Evolutionary conservation across 2,888 invertebrate genomes (phyloP), one percentile per base, ranked within the genome.

Genomic region (Dendrolimus pini): DNA sequence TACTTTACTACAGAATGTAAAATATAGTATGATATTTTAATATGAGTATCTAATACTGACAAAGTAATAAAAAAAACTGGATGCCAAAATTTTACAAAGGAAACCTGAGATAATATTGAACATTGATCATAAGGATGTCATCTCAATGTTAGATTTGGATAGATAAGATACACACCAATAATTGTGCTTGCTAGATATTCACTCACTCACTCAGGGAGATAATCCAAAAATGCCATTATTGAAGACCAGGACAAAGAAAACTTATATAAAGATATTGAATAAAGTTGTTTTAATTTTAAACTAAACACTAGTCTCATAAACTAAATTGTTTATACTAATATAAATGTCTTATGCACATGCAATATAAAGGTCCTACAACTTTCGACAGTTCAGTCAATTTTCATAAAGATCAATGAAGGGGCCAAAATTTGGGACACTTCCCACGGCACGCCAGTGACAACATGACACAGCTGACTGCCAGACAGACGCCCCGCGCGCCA

Each of bases 401-500:
- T 30, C 30, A 54, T 14, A 30, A 53, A 41, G 41, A 54, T 75
- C 64, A 79, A 80, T 78, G 68, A 70, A 80, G 78, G 73, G 78
- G 76, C 72, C 72, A 77, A 74, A 77, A 86, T 85, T 83, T 80
- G 83, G 85, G 85, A 67, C 83, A 84, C 78, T 87, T 88, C 89
- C 84, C 83, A 87, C 83, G 78, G 72, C 76, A 70, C 76, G 67
- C 66, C 69, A 67, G 77, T 78, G 76, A 79, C 78, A 75, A 78
- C 81, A 82, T 85, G 85, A 80, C 84, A 84, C 89, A 90, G 89
- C 89, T 89, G 89, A 90, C 89, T 89, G 85, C 72, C 83, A 79
- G 79, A 78, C 79, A 72, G 72, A 67, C 74, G 71, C 75, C 76
- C 77, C 75, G 67, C 72, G 58, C 69, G 60, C 61, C 75, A 58